phyloP scores from a whole-genome alignment of 2,797 vertebrate species.

The Catostomus latipinnis region DNA sequence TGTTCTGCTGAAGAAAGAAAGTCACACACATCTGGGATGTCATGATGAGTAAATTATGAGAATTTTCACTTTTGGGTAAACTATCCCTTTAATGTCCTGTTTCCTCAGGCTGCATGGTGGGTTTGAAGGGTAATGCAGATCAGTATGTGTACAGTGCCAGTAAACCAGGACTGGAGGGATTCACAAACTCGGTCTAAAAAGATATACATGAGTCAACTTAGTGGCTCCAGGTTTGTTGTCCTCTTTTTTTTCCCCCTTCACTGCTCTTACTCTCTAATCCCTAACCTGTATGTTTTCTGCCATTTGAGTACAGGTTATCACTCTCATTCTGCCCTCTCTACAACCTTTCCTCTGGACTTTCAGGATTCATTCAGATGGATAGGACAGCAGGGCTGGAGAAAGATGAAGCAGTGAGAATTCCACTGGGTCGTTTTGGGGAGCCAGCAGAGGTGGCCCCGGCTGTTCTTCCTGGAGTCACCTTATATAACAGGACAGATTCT shows the following conservation, averaged over 20 bases:
- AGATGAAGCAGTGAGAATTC: constrained; percentile 76
- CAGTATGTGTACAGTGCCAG: constrained; percentile 90
- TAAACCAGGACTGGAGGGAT: constrained; percentile 91
- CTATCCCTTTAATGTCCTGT: constrained; percentile 37
- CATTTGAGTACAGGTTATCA: not conserved
- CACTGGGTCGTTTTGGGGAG: constrained; percentile 87
- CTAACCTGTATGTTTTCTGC: not conserved
- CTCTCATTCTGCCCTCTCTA: no score
- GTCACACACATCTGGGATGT: no score
- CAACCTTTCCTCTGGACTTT: not conserved
- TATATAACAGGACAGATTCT: constrained; percentile 92
- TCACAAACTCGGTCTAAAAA: constrained; percentile 93
- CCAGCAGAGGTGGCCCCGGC: constrained; percentile 86
- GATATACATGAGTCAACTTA: constrained; percentile 88
- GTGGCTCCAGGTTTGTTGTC: constrained; percentile 86
- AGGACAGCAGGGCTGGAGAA: constrained; percentile 88
- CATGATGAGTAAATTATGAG: no score
- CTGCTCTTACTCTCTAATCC: not conserved
- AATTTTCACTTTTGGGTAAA: no score
- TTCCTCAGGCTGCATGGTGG: constrained; percentile 85
- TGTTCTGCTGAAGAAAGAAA: no score
- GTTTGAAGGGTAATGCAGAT: constrained; percentile 87
- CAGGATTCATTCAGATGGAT: constrained; percentile 91
- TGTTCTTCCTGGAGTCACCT: constrained; percentile 82
- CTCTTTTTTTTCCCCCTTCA: not conserved